phyloP scores from a whole-genome alignment of 1,140 invertebrate species.

The Pogonomyrmex californicus region DNA sequence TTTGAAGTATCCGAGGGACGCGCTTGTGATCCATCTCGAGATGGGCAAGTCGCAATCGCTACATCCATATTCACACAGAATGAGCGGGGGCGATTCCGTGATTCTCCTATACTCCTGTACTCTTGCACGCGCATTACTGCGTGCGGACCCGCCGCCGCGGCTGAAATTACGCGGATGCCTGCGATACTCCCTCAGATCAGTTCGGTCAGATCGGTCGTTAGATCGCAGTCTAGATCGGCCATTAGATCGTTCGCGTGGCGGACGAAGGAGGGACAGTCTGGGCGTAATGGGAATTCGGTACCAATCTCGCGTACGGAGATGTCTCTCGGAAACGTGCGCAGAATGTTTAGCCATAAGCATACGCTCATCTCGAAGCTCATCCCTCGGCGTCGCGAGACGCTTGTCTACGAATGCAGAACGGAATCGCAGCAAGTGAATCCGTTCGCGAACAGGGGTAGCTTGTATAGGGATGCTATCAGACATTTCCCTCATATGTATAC shows the following conservation, averaged over 20 bases:
- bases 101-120: slow-evolving; percentile 2
- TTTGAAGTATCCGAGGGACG: not conserved
- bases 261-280: not conserved
- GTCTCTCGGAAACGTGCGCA: slow-evolving; percentile 67
- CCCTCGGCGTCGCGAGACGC: not conserved
- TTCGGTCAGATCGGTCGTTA: slow-evolving; percentile 49
- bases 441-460: not conserved
- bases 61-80: slow-evolving; percentile 67
- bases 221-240: slow-evolving; percentile 61
- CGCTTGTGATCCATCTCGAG: not conserved
- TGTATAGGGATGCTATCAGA: not conserved
- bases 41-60: slow-evolving; percentile 33
- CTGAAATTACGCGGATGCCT: slow-evolving; percentile 66
- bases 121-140: slow-evolving; percentile 1
- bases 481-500: not conserved
- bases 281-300: slow-evolving; percentile 69
- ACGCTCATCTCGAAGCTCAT: slow-evolving; percentile 38
- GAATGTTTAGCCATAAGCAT: slow-evolving; percentile 53
- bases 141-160: slow-evolving; percentile 3
- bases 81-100: slow-evolving; percentile 31
- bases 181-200: slow-evolving; percentile 44
- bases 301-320: slow-evolving; percentile 68
- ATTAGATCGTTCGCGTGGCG: slow-evolving; percentile 56
- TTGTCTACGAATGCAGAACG: slow-evolving; percentile 19
- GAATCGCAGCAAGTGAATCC: slow-evolving; percentile 16